A percentile compares a stretch with the other conserved stretches of the same genome.
These are phyloP conservation scores for Oenanthe oenanthe DNA, from an alignment of 2,113 vertebrate genomes.

Conservation along the genomic window DNA sequence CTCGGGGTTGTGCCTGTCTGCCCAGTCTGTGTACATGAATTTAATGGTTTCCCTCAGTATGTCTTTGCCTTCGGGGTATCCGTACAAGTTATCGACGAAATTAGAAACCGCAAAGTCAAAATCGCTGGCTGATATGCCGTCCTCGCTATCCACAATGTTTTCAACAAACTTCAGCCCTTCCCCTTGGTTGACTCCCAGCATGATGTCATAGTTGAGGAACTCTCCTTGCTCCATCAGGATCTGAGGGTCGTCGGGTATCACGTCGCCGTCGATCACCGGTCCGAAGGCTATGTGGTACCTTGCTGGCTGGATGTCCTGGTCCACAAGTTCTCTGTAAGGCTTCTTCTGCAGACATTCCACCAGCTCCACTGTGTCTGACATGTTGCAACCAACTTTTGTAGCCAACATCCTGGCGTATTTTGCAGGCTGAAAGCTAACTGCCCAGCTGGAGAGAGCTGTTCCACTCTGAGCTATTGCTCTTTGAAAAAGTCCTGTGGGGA, in stretches of 20 bases:
- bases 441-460: slow-evolving; percentile 97
- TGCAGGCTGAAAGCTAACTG: slow-evolving; percentile 96
- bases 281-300: slow-evolving; percentile 98
- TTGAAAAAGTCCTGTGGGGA: slow-evolving; percentile 91
- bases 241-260: slow-evolving; percentile 97
- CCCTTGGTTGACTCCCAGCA: slow-evolving; percentile 98
- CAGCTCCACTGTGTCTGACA: slow-evolving; percentile 93
- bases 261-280: slow-evolving; percentile 98
- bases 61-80: slow-evolving; percentile 98
- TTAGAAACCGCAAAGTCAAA: slow-evolving; percentile 99
- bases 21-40: slow-evolving; percentile 99
- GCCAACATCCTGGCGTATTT: slow-evolving; percentile 96
- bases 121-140: slow-evolving; percentile 96
- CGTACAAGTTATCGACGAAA: slow-evolving; percentile 97
- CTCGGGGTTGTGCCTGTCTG: slow-evolving; percentile 95
- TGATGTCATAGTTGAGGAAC: slow-evolving; percentile 98
- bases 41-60: slow-evolving; percentile 97
- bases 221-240: slow-evolving; percentile 99
- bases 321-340: slow-evolving; percentile 96
- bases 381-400: slow-evolving; percentile 96
- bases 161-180: slow-evolving; percentile 98
- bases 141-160: slow-evolving; percentile 96
- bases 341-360: slow-evolving; percentile 96
- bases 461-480: slow-evolving; percentile 98
- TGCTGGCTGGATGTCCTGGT: slow-evolving; percentile 98